Evolutionary conservation across 2,888 invertebrate genomes (phyloP).

Genomic region (Mythimna ferrago): DNA sequence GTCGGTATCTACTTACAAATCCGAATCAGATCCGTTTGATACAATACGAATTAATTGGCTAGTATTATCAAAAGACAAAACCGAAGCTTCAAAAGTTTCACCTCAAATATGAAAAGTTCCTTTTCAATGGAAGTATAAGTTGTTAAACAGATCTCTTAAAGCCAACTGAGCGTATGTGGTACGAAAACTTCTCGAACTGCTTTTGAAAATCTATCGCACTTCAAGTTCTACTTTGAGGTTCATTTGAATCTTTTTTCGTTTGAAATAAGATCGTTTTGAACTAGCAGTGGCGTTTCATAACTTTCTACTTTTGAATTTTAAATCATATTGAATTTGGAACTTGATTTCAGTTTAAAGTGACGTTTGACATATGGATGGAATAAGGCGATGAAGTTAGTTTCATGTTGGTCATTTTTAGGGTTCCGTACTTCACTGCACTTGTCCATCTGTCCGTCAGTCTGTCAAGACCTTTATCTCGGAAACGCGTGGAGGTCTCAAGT

Average conservation of each 20-base stretch:
- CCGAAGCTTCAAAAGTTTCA: constrained; percentile 32
- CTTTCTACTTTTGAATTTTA: constrained; percentile 50
- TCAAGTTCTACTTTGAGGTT: constrained; percentile 52
- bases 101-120: constrained; percentile 28
- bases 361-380: constrained; percentile 9
- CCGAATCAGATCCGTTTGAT: background rate
- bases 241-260: constrained; percentile 59
- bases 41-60: constrained; percentile 15
- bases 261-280: constrained; percentile 61
- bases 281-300: constrained; percentile 53
- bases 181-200: constrained; percentile 64
- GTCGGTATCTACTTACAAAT: background rate
- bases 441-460: too few species aligned
- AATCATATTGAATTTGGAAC: constrained; percentile 49
- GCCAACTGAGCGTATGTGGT: constrained; percentile 66
- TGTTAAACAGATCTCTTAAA: constrained; percentile 58
- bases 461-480: too few species aligned
- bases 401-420: background rate
- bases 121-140: constrained; percentile 48
- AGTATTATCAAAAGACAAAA: constrained; percentile 25
- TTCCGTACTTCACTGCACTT: too few species aligned
- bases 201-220: constrained; percentile 67
- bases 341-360: constrained; percentile 27
- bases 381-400: background rate
- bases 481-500: too few species aligned